Conservation (phyloP, 2,797 vertebrate genomes). For the Geotrypetes seraphini region DNA sequence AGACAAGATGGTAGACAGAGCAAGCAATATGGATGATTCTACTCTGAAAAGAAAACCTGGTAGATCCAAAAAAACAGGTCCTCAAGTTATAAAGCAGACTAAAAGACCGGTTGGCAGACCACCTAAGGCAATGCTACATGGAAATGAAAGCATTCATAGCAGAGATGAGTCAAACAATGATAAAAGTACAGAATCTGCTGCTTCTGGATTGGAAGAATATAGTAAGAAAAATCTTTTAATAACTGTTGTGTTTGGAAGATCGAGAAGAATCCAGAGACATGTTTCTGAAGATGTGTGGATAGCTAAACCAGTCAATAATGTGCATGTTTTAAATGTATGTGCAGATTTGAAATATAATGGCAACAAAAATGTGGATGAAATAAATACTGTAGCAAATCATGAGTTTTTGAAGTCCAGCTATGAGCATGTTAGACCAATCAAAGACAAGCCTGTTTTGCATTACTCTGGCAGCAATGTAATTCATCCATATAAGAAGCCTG, state of each 20-base stretch:
- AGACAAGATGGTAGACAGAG: constrained; percentile 24
- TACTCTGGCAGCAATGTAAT: constrained; percentile 62
- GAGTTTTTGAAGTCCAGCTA: constrained; percentile 38
- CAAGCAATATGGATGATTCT: constrained; percentile 29
- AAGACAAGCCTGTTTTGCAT: constrained; percentile 49
- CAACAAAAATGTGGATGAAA: constrained; percentile 19
- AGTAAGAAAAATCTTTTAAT: constrained; percentile 79
- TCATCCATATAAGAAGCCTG: constrained; percentile 58
- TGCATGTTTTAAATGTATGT: constrained; percentile 21
- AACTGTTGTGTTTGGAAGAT: constrained; percentile 83
- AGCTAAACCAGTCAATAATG: constrained; percentile 37
- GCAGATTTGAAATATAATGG: constrained; percentile 17
- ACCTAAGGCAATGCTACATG: constrained; percentile 65
- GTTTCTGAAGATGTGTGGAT: constrained; percentile 71
- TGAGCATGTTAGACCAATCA: constrained; percentile 61
- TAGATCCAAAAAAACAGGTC: constrained; percentile 83
- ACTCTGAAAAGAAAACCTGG: constrained; percentile 81
- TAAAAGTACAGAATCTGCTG: constrained; percentile 30
- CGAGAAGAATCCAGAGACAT: constrained; percentile 76
- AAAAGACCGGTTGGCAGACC: constrained; percentile 89
- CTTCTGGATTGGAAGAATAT: constrained; percentile 27
- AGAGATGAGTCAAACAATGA: constrained; percentile 21
- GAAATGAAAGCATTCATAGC: constrained; percentile 21
- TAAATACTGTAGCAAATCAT: constrained; percentile 26
- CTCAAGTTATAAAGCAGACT: constrained; percentile 74